These are phyloP conservation scores for Saccopteryx leptura DNA, from an alignment of 2,113 vertebrate genomes.

Conservation along the genomic window DNA sequence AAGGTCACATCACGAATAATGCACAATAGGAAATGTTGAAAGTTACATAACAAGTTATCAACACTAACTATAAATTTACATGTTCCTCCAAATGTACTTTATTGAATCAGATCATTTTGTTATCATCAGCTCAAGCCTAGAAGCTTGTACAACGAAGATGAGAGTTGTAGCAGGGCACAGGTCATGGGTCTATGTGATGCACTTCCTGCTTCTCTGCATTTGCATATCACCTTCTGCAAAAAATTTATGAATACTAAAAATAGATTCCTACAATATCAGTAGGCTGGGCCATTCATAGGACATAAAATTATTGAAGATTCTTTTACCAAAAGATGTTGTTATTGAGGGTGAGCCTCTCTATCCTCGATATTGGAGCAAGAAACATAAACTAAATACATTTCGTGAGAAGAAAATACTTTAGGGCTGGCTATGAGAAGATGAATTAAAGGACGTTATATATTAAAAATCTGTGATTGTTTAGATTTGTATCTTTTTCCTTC, in stretches of 20 bases:
- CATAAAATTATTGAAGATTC: background rate
- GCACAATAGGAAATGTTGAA: conserved; percentile 48
- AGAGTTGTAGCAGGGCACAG: background rate
- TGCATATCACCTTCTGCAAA: conserved; percentile 46
- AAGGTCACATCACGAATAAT: conserved; percentile 50
- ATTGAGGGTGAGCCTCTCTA: background rate
- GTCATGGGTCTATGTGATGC: conserved; percentile 2
- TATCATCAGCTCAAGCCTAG: conserved; percentile 74
- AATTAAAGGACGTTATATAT: background rate
- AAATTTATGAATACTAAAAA: background rate
- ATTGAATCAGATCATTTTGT: conserved; percentile 76
- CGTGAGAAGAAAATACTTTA: background rate
- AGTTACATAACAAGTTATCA: conserved; percentile 59
- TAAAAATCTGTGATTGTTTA: conserved; percentile 3
- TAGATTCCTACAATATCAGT: background rate
- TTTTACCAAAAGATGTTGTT: background rate
- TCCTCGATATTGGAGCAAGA: background rate
- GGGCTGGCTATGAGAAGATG: background rate
- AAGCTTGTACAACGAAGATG: conserved; percentile 40
- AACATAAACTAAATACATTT: background rate
- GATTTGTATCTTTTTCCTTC: background rate
- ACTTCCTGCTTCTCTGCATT: conserved; percentile 20
- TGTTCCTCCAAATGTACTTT: conserved; percentile 68
- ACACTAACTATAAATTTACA: conserved; percentile 66
- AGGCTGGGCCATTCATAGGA: background rate